Evolutionary conservation across 2,113 vertebrate genomes (phyloP).

Genomic region (Lophius piscatorius): DNA sequence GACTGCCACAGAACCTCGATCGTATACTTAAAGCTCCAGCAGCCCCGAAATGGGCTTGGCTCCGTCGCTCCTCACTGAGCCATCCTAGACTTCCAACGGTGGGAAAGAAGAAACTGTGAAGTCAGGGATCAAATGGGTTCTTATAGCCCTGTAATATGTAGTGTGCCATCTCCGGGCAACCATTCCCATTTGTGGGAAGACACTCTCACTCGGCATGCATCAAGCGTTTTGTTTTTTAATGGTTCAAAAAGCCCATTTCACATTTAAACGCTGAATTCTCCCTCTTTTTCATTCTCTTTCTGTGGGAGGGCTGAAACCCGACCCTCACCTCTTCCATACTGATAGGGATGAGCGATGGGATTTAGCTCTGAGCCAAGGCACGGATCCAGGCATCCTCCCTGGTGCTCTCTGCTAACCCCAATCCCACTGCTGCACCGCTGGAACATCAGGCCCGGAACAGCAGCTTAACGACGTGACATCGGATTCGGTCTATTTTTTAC

Average conservation of each 20-base stretch:
- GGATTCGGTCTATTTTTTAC: slow-evolving; percentile 47
- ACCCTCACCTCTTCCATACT: slow-evolving; percentile 48
- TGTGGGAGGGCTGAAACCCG: slow-evolving; percentile 24
- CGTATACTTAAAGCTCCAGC: slow-evolving; percentile 27
- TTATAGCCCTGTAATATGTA: slow-evolving; percentile 29
- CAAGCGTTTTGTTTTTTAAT: slow-evolving; percentile 19
- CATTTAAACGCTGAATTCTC: slow-evolving; percentile 46
- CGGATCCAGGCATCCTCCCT: slow-evolving; percentile 55
- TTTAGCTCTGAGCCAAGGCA: slow-evolving; percentile 63
- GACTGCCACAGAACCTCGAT: not conserved
- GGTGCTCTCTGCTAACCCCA: slow-evolving; percentile 46
- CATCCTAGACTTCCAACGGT: slow-evolving; percentile 1
- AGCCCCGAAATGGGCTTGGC: slow-evolving; percentile 19
- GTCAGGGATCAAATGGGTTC: slow-evolving; percentile 29
- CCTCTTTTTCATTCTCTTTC: slow-evolving; percentile 16
- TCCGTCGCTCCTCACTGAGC: slow-evolving; percentile 12
- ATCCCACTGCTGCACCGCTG: slow-evolving; percentile 49
- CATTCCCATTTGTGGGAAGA: not conserved
- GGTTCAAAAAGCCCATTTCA: slow-evolving; percentile 31
- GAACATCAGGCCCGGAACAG: slow-evolving; percentile 50
- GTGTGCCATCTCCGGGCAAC: slow-evolving; percentile 3
- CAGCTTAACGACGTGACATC: slow-evolving; percentile 58
- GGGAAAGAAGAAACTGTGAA: slow-evolving; percentile 30
- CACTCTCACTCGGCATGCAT: slow-evolving; percentile 15
- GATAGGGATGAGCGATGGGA: slow-evolving; percentile 60